A percentile compares a stretch with the other conserved stretches of the same genome.
Conservation (phyloP, 2,113 vertebrate genomes). For the Hyla sarda region DNA sequence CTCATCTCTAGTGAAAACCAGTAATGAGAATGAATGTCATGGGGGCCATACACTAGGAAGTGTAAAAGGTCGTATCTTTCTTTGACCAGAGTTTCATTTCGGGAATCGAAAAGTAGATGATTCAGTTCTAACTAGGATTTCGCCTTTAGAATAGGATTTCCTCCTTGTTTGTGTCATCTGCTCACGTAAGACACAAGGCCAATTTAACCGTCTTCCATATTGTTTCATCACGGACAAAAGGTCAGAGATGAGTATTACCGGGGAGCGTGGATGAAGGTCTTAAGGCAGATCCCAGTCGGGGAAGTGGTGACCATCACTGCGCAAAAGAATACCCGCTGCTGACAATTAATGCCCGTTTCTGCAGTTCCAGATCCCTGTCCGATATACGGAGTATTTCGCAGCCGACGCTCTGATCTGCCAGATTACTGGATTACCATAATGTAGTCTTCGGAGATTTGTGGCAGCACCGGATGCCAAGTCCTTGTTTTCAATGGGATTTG, state of each 20-base stretch:
- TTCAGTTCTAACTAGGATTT: too few species aligned
- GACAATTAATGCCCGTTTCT: conserved; percentile 37
- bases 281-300: neutral
- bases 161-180: too few species aligned
- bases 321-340: neutral
- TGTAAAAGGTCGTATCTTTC: too few species aligned
- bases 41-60: too few species aligned
- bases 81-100: too few species aligned
- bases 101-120: too few species aligned
- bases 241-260: neutral
- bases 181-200: too few species aligned
- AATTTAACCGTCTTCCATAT: too few species aligned
- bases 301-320: neutral
- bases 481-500: conserved; percentile 41
- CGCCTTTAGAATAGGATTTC: too few species aligned
- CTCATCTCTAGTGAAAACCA: too few species aligned
- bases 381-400: neutral
- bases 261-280: neutral
- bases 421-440: conserved; percentile 26
- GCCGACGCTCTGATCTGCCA: conserved; percentile 18
- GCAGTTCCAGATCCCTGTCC: conserved; percentile 1
- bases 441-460: too few species aligned
- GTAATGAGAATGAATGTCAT: too few species aligned
- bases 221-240: neutral
- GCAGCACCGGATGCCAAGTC: conserved; percentile 7